phyloP scores from a whole-genome alignment of 2,888 invertebrate species.

The Drosophila silvestris region DNA sequence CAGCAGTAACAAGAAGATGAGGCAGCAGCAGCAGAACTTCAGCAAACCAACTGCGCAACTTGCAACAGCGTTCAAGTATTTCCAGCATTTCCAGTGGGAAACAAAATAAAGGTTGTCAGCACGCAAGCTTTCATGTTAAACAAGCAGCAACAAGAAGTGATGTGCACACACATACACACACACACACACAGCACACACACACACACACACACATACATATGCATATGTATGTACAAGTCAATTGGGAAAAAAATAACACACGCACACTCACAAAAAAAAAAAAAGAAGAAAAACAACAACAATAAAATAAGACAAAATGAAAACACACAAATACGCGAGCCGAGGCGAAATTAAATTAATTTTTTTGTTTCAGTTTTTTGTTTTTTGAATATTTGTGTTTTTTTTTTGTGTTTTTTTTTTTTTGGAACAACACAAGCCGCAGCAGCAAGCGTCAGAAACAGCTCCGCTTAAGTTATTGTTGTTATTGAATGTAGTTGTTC shows the following conservation, averaged over 20 bases:
- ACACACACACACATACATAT: not conserved
- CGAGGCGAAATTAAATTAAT: constrained; percentile 55
- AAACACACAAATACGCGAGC: constrained; percentile 53
- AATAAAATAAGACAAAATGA: constrained; percentile 51
- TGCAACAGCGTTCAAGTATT: constrained; percentile 44
- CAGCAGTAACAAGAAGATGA: not conserved
- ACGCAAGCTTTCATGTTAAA: constrained; percentile 48
- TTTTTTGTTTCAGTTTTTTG: constrained; percentile 26
- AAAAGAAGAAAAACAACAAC: constrained; percentile 5
- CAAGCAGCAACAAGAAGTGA: constrained; percentile 47
- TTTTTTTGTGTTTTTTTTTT: constrained; percentile 10
- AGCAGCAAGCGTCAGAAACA: constrained; percentile 30
- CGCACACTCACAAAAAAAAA: constrained; percentile 18
- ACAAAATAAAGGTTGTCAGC: constrained; percentile 33
- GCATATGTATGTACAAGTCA: not conserved
- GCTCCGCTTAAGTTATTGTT: constrained; percentile 55
- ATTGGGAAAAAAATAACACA: constrained; percentile 23
- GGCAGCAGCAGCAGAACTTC: constrained; percentile 1
- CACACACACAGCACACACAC: not conserved
- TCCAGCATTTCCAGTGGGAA: constrained; percentile 18
- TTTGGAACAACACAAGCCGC: constrained; percentile 25
- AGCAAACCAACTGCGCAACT: constrained; percentile 29
- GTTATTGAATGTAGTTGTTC: constrained; percentile 35
- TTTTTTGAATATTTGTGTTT: constrained; percentile 22
- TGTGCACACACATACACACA: constrained; percentile 22